Evolutionary conservation across 2,113 vertebrate genomes (phyloP).

Genomic region (Paralichthys olivaceus): DNA sequence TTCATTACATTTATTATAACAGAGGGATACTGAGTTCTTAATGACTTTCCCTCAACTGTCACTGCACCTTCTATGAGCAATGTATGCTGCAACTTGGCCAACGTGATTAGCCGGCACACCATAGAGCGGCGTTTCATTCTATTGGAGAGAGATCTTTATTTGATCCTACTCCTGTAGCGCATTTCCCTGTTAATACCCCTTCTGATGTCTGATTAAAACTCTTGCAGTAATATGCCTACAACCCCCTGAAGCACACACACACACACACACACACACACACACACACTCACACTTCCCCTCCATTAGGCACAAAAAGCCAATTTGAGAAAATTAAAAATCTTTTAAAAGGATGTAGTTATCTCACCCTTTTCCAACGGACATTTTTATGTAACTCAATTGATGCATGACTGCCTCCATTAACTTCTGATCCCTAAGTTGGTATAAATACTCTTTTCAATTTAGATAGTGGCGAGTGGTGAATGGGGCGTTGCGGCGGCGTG

Average conservation of each 20-base stretch:
- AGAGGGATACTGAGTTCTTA: constrained; percentile 8
- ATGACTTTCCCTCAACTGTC: constrained; percentile 35
- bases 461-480: constrained; percentile 69
- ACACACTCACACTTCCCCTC: constrained; percentile 16
- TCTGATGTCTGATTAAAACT: constrained; percentile 75
- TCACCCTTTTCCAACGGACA: constrained; percentile 54
- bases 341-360: constrained; percentile 75
- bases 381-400: constrained; percentile 78
- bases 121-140: constrained; percentile 61
- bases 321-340: constrained; percentile 77
- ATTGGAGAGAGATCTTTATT: constrained; percentile 62
- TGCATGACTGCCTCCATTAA: constrained; percentile 78
- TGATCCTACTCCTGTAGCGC: constrained; percentile 63
- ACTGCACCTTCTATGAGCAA: constrained; percentile 14
- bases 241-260: constrained; percentile 3
- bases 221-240: constrained; percentile 44
- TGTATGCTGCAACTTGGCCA: constrained; percentile 14
- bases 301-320: constrained; percentile 66
- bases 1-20: constrained; percentile 14
- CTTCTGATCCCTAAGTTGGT: constrained; percentile 72
- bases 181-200: constrained; percentile 63
- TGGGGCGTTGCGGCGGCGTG: constrained; percentile 31
- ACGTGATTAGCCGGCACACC: constrained; percentile 52
- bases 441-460: constrained; percentile 82
- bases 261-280: constrained; percentile 21